Evolutionary conservation across 2,113 vertebrate genomes (phyloP), one percentile per base, ranked within the genome.

Genomic region (Tenrec ecaudatus): DNA sequence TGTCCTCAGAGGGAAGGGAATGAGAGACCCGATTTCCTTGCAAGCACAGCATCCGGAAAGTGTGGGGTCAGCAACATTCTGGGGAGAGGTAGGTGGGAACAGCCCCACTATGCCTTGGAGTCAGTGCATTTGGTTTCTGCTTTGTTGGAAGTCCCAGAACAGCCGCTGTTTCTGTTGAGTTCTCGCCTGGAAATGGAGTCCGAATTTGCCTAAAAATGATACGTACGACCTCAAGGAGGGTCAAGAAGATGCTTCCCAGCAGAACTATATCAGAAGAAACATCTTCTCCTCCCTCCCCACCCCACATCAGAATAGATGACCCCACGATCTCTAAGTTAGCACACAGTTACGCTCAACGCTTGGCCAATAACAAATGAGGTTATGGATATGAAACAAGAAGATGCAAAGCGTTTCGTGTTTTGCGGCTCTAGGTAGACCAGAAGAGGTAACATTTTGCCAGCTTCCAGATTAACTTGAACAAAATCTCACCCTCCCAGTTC

Each of bases 261-360:
- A 27, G 10, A 6, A 22, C 82, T 81, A 81, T 75, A n/a, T 33
- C 75, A 92, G 79, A 33, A 77, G 17, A 90, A 69, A 92, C 31
- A 79, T 78, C 10, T 36, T 80, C 77, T 92, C 58, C 85, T 82
- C 47, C 36, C 47, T 53, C 47, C 47, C 47, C 47, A 53, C 47
- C 47, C 47, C 47, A 53, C 47, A 4, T 31, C 58, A 23, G 33
- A 33, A 47, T 71, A 77, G 60, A 47, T 90, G 81, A 77, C 53
- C 16, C 33, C n/a, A 82, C 66, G 43, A 43, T 87, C 84, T 91
- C 68, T 73, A 91, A 83, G 58, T 57, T 66, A 78, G 22, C 69
- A 20, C 4, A 78, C 40, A 78, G 8, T 10, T 8, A 31, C 23
- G 91, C 68, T 90, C 90, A 88, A 76, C 27, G 64, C 92, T 43